Base-by-base conservation (phyloP, 1,140 invertebrate genomes). In the Caenorhabditis latens region DNA sequence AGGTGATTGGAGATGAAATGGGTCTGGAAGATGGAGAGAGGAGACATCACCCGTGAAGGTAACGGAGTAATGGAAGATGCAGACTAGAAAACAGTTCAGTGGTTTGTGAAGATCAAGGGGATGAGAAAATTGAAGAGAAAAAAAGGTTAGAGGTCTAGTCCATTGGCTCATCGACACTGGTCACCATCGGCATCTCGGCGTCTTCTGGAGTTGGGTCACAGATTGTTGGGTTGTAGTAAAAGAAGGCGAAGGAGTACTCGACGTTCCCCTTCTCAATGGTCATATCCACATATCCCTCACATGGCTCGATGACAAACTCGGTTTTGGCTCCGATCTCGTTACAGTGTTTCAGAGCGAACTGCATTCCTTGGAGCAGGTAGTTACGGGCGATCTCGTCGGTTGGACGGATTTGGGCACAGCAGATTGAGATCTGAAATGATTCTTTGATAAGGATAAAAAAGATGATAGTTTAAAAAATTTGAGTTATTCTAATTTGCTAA, bases 221-320 rank as follows among this genome's bases (percentile, higher is more conserved):
- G 43, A 90, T 88, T 13, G 63, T 75, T 53, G 88, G 87, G 48
- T 90, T 91, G 86, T 89, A 90, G 84, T 91, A 91, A 58, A 90
- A 90, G 75, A 90, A 89, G 19, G 90, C 86, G 48, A 90, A 90
- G 2, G 90, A 91, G 75, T 90, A 90, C 63, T 90, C 90, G 21
- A 90, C 50, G 16, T 86, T 86, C 32, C 63, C 86, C 24, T 67
- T 79, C 67, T 90, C 90, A 24, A 91, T 57, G n/a, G 88, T 90
- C 32, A 90, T 53, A 57, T 90, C 90, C 16, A 88, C 67, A 57
- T 90, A 90, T 43, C 84, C 84, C 63, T 84, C 71, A 53, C 71
- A 63, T 21, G 42, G 55, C 57, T 82, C 86, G 46, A 88, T 82
- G 43, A 86, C 88, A 19, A 89, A 83, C 57, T 88, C 71, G 24